Conservation (phyloP, 1,140 invertebrate species). For the Polypedilum pembai region DNA sequence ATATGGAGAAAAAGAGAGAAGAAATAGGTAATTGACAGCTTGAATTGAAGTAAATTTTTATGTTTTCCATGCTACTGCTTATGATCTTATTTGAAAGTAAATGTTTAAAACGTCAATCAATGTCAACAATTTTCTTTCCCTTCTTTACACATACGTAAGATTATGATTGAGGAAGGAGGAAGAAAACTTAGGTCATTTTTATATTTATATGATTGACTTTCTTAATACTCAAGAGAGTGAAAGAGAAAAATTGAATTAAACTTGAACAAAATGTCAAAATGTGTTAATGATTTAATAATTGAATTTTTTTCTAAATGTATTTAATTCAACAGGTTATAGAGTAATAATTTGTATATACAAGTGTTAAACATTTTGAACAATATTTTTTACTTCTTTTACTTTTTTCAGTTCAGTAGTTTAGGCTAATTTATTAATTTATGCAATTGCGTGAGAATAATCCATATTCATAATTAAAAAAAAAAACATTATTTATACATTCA, state of each 20-base stretch:
- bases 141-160: too few species aligned
- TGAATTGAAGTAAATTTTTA: slow-evolving; percentile 10
- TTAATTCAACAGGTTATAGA: slow-evolving; percentile 16
- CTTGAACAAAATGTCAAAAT: too few species aligned
- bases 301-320: too few species aligned
- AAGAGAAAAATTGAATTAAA: too few species aligned
- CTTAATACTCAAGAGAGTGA: too few species aligned
- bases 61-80: background rate
- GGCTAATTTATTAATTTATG: slow-evolving; percentile 28
- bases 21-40: slow-evolving; percentile 26
- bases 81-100: background rate
- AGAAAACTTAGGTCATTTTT: too few species aligned
- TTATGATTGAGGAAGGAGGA: too few species aligned
- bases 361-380: background rate
- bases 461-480: slow-evolving; percentile 16
- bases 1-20: too few species aligned
- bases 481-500: background rate
- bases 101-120: slow-evolving; percentile 18
- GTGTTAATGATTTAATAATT: too few species aligned
- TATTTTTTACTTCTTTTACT: background rate
- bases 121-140: background rate
- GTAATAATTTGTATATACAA: slow-evolving; percentile 1
- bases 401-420: too few species aligned
- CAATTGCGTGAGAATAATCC: slow-evolving; percentile 9
- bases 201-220: too few species aligned